Conservation (phyloP, 1,140 invertebrate genomes). For the Drosophila tristis region DNA sequence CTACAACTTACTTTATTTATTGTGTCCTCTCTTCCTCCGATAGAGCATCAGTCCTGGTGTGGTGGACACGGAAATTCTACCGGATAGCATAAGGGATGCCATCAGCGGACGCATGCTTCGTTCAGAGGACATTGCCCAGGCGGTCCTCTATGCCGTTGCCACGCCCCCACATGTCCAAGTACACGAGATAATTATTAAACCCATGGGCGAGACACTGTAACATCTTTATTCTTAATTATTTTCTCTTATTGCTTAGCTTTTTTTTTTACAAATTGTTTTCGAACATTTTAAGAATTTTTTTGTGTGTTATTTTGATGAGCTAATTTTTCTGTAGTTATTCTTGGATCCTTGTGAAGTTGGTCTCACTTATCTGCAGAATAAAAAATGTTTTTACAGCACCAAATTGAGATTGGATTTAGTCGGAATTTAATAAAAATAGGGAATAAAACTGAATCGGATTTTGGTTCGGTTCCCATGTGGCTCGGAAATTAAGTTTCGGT, state of each 20-base stretch:
- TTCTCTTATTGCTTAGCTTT: background rate
- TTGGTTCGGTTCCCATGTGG: no score
- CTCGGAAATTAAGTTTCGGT: no score
- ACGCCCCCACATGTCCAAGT: conserved; percentile 85
- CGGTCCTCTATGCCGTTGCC: conserved; percentile 85
- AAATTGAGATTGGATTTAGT: no score
- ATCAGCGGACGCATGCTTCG: conserved; percentile 59
- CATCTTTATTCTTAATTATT: no score
- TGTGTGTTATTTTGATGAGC: no score
- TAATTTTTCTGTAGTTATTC: background rate
- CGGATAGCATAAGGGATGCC: conserved; percentile 41
- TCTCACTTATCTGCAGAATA: background rate
- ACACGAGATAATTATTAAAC: conserved; percentile 74
- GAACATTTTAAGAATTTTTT: background rate
- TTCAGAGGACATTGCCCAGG: conserved; percentile 85
- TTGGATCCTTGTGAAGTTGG: background rate
- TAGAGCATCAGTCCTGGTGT: conserved; percentile 87
- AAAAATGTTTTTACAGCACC: background rate
- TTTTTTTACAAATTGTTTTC: conserved; percentile 6
- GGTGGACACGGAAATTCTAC: conserved; percentile 86
- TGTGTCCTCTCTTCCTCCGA: background rate
- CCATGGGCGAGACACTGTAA: conserved; percentile 68
- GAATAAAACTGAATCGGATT: no score
- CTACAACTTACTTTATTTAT: conserved; percentile 50
- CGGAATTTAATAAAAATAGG: no score